Base-by-base conservation (phyloP, 2,888 invertebrate genomes). In the Cyrtodaria siliqua region DNA sequence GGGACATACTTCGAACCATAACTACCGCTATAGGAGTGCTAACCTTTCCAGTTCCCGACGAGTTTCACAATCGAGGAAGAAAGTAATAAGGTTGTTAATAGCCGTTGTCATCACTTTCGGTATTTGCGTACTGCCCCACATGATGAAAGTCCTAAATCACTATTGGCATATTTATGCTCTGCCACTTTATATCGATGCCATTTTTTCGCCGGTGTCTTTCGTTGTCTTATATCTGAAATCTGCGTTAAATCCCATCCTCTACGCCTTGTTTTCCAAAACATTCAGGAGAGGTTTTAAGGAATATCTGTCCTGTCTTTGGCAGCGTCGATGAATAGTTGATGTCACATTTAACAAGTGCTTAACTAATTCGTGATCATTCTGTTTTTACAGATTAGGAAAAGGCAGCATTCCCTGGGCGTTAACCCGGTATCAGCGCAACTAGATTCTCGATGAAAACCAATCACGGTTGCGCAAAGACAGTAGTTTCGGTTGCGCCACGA, bases 221-320 rank as follows among this genome's bases (percentile, higher is more conserved):
- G 95, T 98, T 77, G 95, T 97, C 85, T 95, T 97, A 50, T 98
- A 97, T 92, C 95, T 96, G 93, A 97, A 98, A 94, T 97, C 97
- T 20, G 97, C 96, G 56, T 95, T 93, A n/a, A n/a, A n/a, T n/a
- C n/a, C n/a, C n/a, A n/a, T n/a, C n/a, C n/a, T n/a, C n/a, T n/a
- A n/a, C n/a, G 97, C 97, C 2, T 97, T 98, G 92, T 94, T 98
- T 62, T 95, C 95, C 2, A 95, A 96, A 77, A 96, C 96, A 90
- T 97, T 97, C 92, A 95, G 97, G 64, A 96, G 96, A 89, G 97
- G 97, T 23, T 97, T 97, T 95, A 94, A 95, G 76, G 97, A 97
- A 92, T 94, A 97, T 26, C 92, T 97, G 18, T 78, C 72, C 6
- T 86, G 85, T 57, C 78, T 79, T 33, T 38, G 77, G 38, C 59